A percentile compares a stretch with the other conserved stretches of the same genome.
Conservation (phyloP, 2,797 vertebrate species). For the Enteromius anoplus region DNA sequence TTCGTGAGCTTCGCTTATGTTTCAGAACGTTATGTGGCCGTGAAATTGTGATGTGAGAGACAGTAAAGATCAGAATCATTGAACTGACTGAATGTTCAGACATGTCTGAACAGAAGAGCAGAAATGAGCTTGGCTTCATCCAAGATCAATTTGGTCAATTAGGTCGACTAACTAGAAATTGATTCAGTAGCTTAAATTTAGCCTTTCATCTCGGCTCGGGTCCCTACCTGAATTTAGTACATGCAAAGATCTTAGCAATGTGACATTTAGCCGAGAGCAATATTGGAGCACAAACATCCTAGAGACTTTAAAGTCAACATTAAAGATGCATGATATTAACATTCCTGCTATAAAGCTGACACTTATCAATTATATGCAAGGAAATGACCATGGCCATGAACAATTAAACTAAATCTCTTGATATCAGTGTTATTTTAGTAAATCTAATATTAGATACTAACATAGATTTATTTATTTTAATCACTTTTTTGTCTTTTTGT, state of each 20-base stretch:
- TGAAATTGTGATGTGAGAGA: slow-evolving; percentile 9
- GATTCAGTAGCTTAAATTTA: slow-evolving; percentile 23
- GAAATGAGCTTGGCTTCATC: slow-evolving; percentile 20
- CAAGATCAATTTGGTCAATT: slow-evolving; percentile 33
- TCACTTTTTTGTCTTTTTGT: background rate
- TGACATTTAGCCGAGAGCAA: slow-evolving; percentile 8
- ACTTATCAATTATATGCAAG: background rate
- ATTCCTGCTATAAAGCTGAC: background rate
- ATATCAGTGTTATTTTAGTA: background rate
- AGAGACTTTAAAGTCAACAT: slow-evolving; percentile 6
- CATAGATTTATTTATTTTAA: background rate
- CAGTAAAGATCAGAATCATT: background rate
- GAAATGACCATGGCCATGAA: background rate
- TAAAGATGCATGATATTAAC: background rate
- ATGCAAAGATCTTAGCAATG: background rate
- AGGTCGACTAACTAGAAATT: slow-evolving; percentile 34
- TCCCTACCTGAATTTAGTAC: slow-evolving; percentile 25
- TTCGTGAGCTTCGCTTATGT: slow-evolving; percentile 2
- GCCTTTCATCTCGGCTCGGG: slow-evolving; percentile 11
- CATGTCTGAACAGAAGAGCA: slow-evolving; percentile 9
- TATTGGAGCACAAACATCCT: slow-evolving; percentile 4
- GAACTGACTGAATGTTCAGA: slow-evolving; percentile 34
- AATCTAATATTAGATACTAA: background rate
- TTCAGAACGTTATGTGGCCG: background rate
- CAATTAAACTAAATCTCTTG: background rate